Conservation (phyloP, 23 tunicate species). For the Phallusia fumigata region DNA sequence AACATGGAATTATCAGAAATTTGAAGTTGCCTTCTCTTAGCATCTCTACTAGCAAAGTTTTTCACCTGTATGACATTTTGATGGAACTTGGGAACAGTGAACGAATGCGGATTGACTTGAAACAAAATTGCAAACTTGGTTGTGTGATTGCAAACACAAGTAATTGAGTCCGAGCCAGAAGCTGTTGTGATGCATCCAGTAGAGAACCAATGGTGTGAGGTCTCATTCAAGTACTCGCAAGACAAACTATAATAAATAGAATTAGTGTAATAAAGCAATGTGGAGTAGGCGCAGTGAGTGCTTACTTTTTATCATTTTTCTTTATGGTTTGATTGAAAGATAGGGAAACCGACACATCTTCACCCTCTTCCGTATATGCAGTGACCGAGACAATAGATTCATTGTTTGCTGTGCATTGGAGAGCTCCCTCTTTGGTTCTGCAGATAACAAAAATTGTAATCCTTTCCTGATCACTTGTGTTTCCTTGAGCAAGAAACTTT, state of each 20-base stretch:
- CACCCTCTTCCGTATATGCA: constrained; percentile 46
- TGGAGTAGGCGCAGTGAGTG: background rate
- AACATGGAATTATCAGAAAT: too few relatives aligned
- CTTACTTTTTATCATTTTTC: background rate
- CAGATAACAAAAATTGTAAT: background rate
- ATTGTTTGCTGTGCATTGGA: constrained; percentile 15
- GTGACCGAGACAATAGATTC: constrained; percentile 45
- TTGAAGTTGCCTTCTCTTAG: too few relatives aligned
- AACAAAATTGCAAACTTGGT: constrained; percentile 70
- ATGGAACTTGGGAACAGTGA: constrained; percentile 15
- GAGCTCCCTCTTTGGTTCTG: background rate
- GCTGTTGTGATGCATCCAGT: constrained; percentile 37
- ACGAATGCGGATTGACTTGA: constrained; percentile 17
- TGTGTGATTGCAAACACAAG: constrained; percentile 70
- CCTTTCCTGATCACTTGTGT: too few relatives aligned
- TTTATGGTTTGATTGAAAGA: constrained; percentile 1
- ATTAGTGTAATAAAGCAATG: background rate
- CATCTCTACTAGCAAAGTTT: background rate
- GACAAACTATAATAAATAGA: constrained; percentile 29
- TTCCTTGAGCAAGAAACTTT: too few relatives aligned
- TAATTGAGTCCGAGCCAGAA: constrained; percentile 10
- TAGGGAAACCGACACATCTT: constrained; percentile 46
- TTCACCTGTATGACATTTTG: constrained; percentile 15
- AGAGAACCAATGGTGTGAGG: constrained; percentile 35
- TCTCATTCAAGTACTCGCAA: constrained; percentile 55